phyloP scores from a whole-genome alignment of 2,797 vertebrate genomes.

The Capromys pilorides region DNA sequence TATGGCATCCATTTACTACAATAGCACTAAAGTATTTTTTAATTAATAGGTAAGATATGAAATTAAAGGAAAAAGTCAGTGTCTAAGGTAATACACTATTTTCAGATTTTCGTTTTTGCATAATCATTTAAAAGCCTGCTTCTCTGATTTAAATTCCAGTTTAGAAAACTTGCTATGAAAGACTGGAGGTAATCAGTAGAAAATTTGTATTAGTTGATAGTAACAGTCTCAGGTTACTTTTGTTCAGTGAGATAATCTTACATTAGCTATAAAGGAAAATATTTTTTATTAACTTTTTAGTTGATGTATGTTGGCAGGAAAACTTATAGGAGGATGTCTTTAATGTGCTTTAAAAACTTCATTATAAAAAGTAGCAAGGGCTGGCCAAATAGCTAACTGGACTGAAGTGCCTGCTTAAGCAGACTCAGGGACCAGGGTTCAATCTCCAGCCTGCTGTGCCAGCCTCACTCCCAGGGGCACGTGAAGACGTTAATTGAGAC shows the following conservation, averaged over 20 bases:
- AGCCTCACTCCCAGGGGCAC: too few species aligned
- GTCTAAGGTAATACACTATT: not conserved
- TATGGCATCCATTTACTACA: not conserved
- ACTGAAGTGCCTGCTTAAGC: too few species aligned
- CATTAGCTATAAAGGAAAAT: slow-evolving; percentile 24
- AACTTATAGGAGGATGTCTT: not conserved
- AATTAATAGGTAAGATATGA: not conserved
- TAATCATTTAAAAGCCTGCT: slow-evolving; percentile 15
- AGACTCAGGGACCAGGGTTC: too few species aligned
- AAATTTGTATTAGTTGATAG: slow-evolving; percentile 41
- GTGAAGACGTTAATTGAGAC: too few species aligned
- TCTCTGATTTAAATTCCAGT: slow-evolving; percentile 41
- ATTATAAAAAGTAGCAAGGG: not conserved
- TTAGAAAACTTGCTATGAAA: slow-evolving; percentile 24
- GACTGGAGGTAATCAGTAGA: not conserved
- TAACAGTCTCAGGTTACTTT: slow-evolving; percentile 43
- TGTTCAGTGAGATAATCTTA: slow-evolving; percentile 18
- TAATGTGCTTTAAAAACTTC: slow-evolving; percentile 56
- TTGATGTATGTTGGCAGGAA: not conserved
- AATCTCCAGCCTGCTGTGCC: too few species aligned
- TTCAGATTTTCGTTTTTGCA: not conserved
- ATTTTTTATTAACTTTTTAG: not conserved
- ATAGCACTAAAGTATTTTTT: slow-evolving; percentile 15
- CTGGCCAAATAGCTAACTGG: too few species aligned
- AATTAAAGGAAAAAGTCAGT: slow-evolving; percentile 27